Evolutionary conservation across 1,140 invertebrate species (phyloP), one percentile per base, ranked within the genome.

Genomic region (Andrena cerasifolii): DNA sequence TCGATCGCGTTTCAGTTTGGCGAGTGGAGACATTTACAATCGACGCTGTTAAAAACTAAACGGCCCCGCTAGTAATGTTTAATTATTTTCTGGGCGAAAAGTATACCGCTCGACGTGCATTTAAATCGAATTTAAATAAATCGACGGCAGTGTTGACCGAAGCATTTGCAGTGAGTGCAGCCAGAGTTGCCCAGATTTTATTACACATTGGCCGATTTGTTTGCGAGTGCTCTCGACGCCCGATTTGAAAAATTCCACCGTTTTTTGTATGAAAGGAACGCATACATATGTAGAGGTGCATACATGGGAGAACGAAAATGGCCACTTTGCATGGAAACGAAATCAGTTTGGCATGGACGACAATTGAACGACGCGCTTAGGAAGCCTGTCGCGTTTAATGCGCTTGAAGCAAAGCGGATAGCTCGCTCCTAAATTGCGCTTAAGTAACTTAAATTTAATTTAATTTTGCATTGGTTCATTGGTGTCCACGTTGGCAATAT

Each of bases 361-460:
- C 53, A 59, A 74, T 74, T 74, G 47, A 65, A 43, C 71, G 61
- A 66, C 71, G 71, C 62, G 61, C 71, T 74, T 66, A 66, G 61
- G 62, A 62, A 53, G 71, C 26, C 49, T 53, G 61, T 53, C 54
- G 61, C 61, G 71, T 74, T 74, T 74, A 74, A 74, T 66, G 24
- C 61, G 71, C 71, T 74, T 66, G 71, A 74, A 74, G 47, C 71
- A 66, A 74, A 74, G 71, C 71, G 36, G 61, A 74, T 74, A 74
- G 71, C 61, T 74, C 61, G 71, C 61, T 74, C n/a, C 71, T 65
- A 74, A 74, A 74, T 74, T 74, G 61, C 71, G 61, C 71, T 74
- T 74, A 74, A 74, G 71, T 66, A 74, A 66, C 71, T 74, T 74
- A 74, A 74, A 74, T 74, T 74, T 74, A 74, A 74, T 74, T 74